phyloP scores from a whole-genome alignment of 2,113 vertebrate genomes.

The Cisticola juncidis region DNA sequence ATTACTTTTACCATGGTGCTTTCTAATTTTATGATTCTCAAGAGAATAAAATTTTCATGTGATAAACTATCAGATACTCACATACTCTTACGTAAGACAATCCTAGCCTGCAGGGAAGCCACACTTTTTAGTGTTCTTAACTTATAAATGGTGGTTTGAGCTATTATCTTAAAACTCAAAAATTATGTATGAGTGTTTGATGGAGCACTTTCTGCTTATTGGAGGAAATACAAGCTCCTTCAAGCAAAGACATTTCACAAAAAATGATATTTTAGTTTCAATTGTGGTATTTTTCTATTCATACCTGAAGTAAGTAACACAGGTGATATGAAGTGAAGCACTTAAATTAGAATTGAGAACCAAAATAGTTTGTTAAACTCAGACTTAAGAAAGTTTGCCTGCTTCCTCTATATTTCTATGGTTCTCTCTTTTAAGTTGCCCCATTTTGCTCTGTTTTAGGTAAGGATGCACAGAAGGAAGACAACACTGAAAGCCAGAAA shows the following conservation, averaged over 20 bases:
- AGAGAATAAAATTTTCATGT: neutral
- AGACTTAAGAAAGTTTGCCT: neutral
- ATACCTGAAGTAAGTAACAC: neutral
- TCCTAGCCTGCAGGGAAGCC: neutral
- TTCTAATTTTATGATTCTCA: neutral
- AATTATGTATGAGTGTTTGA: neutral
- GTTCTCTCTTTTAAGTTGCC: neutral
- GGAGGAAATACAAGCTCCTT: neutral
- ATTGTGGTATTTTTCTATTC: neutral
- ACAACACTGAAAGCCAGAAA: neutral
- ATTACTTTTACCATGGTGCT: neutral
- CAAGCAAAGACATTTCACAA: neutral
- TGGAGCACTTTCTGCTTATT: neutral
- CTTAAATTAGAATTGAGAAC: neutral
- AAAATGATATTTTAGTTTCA: neutral
- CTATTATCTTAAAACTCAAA: neutral
- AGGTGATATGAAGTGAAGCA: neutral
- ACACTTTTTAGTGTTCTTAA: neutral
- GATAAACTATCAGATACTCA: neutral
- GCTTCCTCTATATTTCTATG: neutral
- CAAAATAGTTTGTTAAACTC: neutral
- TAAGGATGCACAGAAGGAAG: neutral
- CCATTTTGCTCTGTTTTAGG: neutral
- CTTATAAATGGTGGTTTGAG: neutral
- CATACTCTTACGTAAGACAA: neutral